Evolutionary conservation across 2,797 vertebrate genomes (phyloP).

Genomic region (Percopsis omiscomaycus): DNA sequence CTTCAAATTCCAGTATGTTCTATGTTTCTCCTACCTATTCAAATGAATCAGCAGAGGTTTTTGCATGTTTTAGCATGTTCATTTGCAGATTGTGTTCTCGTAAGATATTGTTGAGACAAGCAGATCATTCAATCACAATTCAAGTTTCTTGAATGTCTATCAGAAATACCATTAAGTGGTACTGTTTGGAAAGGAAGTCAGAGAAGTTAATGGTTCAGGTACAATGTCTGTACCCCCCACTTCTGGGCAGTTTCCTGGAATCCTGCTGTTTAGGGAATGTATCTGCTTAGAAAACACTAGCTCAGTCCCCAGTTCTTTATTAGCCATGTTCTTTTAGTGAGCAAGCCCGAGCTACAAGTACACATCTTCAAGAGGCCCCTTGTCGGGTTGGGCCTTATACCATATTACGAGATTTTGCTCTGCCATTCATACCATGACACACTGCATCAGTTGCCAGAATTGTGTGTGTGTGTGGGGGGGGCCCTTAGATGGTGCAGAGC

Average conservation of each 20-base stretch:
- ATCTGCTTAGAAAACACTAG: background rate
- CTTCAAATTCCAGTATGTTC: no score
- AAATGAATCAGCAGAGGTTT: background rate
- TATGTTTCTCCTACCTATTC: no score
- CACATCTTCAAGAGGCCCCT: conserved; percentile 1
- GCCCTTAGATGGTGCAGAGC: no score
- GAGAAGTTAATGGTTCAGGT: no score
- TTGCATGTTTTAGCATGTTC: background rate
- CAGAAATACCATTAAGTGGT: background rate
- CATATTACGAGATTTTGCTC: no score
- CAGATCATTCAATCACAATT: conserved; percentile 1
- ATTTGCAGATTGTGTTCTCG: background rate
- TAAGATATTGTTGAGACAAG: background rate
- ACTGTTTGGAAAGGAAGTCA: no score
- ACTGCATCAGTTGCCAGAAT: no score
- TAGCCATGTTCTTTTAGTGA: background rate
- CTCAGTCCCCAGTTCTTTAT: background rate
- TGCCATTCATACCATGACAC: no score
- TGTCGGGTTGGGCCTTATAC: no score
- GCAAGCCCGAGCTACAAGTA: background rate
- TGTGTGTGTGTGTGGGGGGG: no score
- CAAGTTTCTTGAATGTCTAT: conserved; percentile 5
- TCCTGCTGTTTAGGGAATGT: background rate
- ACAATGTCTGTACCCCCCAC: no score
- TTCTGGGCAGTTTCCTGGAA: no score